phyloP scores from a whole-genome alignment of 2,888 invertebrate genomes.

The Tethea ocularis region DNA sequence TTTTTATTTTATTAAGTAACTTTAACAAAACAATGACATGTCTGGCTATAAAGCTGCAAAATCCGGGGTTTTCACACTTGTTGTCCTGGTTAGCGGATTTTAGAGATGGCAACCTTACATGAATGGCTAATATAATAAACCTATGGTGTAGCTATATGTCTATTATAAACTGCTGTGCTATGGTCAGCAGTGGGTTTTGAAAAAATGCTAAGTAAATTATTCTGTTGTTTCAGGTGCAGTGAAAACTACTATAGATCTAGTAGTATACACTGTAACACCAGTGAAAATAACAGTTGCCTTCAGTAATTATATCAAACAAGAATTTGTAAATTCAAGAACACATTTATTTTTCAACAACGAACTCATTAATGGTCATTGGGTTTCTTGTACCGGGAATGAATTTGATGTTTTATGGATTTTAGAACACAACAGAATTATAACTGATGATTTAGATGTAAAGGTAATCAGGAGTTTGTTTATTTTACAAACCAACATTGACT shows the following conservation, averaged over 20 bases:
- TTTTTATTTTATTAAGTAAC: no score
- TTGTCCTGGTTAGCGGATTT: no score
- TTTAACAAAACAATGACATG: no score
- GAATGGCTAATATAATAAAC: no score
- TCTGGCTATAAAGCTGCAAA: no score
- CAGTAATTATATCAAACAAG: constrained; percentile 60
- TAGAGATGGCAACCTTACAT: no score
- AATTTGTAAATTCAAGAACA: constrained; percentile 48
- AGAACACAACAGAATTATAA: constrained; percentile 48
- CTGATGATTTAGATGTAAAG: constrained; percentile 53
- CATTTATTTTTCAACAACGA: constrained; percentile 53
- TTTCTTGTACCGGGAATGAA: constrained; percentile 63
- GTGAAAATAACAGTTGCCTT: constrained; percentile 64
- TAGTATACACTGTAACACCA: constrained; percentile 61
- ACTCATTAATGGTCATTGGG: constrained; percentile 64
- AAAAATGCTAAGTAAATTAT: constrained; percentile 1
- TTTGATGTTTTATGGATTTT: constrained; percentile 79
- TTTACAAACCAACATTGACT: no score
- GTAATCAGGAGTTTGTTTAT: constrained; percentile 38
- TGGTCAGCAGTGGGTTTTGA: neutral
- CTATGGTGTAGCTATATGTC: no score
- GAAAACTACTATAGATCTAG: constrained; percentile 66
- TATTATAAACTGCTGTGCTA: neutral
- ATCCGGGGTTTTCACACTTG: no score
- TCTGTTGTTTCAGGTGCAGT: constrained; percentile 61